These are phyloP conservation scores for Anabacerthia variegaticeps DNA, from an alignment of 2,797 vertebrate genomes.

Conservation along the genomic window DNA sequence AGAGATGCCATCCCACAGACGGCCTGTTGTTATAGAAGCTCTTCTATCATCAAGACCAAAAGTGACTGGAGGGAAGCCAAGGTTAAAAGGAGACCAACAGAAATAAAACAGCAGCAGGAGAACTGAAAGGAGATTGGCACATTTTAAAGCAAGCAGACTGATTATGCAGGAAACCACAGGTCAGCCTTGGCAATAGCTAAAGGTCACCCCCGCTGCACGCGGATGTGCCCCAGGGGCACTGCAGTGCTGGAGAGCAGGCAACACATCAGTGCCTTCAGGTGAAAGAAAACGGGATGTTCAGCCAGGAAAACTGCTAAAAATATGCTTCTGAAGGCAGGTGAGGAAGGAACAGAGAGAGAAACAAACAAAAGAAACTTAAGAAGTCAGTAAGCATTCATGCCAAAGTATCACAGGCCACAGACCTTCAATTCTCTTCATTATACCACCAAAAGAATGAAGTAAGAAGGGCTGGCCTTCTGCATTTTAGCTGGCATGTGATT, in stretches of 20 bases:
- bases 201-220: background rate
- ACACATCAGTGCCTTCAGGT: background rate
- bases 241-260: background rate
- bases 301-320: background rate
- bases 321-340: background rate
- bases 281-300: background rate
- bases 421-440: background rate
- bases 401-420: background rate
- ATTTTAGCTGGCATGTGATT: background rate
- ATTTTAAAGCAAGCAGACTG: background rate
- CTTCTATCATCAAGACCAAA: background rate
- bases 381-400: background rate
- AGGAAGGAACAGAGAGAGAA: background rate
- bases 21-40: background rate
- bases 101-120: slow-evolving; percentile 23
- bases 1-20: background rate
- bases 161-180: background rate
- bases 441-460: background rate
- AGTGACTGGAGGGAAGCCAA: slow-evolving; percentile 28
- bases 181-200: background rate
- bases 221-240: background rate
- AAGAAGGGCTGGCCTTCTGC: background rate
- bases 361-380: background rate
- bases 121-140: background rate
- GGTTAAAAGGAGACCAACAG: slow-evolving; percentile 42